A percentile compares a stretch with the other conserved stretches of the same genome.
These are phyloP conservation scores for Tachina fera DNA, from an alignment of 2,888 invertebrate genomes.

Conservation along the genomic window DNA sequence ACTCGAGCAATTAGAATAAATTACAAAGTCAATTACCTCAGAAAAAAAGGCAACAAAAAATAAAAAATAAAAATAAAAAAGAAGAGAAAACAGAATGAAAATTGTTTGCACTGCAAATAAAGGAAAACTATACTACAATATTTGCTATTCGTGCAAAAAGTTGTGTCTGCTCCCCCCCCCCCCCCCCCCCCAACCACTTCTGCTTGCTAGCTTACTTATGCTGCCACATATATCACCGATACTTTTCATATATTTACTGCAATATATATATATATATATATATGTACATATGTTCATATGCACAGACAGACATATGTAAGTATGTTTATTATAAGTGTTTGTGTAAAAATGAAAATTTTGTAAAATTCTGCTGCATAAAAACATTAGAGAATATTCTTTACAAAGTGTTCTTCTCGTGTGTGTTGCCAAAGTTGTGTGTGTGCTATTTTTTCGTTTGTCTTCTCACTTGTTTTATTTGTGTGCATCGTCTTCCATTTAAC, in stretches of 20 bases:
- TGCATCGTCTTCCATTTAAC: constrained; percentile 72
- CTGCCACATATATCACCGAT: constrained; percentile 38
- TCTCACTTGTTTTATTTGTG: constrained; percentile 70
- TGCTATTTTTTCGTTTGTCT: neutral
- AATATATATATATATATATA: no score
- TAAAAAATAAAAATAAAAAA: constrained; percentile 64
- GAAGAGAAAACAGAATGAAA: constrained; percentile 69
- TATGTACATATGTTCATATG: no score
- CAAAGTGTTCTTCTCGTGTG: constrained; percentile 51
- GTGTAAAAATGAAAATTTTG: constrained; percentile 10
- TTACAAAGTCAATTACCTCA: constrained; percentile 80
- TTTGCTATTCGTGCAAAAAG: constrained; percentile 57
- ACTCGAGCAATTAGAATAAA: constrained; percentile 80
- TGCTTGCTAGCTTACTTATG: neutral
- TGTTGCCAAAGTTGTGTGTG: constrained; percentile 23
- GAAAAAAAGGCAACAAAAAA: neutral
- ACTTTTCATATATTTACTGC: neutral
- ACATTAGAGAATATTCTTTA: constrained; percentile 55
- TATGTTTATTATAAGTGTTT: neutral
- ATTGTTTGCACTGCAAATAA: constrained; percentile 65
- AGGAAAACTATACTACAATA: constrained; percentile 52
- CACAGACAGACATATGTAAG: neutral
- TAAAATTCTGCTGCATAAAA: constrained; percentile 53
- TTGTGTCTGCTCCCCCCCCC: constrained; percentile 23
- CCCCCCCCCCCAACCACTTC: neutral